Evolutionary conservation across 2,113 vertebrate genomes (phyloP).

Genomic region (Rissa tridactyla): DNA sequence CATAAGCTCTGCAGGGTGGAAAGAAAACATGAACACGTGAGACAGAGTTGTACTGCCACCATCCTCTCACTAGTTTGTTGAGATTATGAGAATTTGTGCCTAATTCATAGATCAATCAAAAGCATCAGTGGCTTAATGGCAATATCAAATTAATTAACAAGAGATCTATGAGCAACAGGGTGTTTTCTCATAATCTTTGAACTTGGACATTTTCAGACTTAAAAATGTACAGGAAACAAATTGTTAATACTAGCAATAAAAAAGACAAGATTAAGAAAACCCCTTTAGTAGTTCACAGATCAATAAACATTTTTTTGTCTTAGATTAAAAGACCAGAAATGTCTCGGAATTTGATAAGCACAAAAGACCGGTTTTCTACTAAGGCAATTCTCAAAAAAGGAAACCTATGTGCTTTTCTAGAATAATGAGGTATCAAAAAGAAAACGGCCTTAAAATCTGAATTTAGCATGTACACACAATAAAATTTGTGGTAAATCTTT

Average conservation of each 20-base stretch:
- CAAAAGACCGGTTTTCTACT: background rate
- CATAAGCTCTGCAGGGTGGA: slow-evolving; percentile 64
- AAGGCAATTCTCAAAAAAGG: background rate
- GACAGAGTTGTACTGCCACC: background rate
- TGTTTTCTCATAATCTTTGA: background rate
- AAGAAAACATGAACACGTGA: background rate
- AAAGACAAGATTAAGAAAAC: background rate
- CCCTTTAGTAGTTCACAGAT: background rate
- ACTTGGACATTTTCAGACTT: background rate
- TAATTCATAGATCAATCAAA: background rate
- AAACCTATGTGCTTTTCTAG: background rate
- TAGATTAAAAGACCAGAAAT: background rate
- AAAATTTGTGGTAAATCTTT: background rate
- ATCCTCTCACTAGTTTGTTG: background rate
- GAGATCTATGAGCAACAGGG: background rate
- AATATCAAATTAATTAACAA: background rate
- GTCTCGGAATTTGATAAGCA: background rate
- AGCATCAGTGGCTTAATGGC: background rate
- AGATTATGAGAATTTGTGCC: background rate
- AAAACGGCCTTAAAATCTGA: background rate
- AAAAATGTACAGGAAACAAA: background rate
- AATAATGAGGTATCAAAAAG: background rate
- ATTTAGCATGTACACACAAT: background rate
- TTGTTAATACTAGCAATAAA: background rate
- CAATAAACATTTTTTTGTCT: background rate